Evolutionary conservation across 2,797 vertebrate genomes (phyloP).

Genomic region (Catamblyrhynchus diadema): DNA sequence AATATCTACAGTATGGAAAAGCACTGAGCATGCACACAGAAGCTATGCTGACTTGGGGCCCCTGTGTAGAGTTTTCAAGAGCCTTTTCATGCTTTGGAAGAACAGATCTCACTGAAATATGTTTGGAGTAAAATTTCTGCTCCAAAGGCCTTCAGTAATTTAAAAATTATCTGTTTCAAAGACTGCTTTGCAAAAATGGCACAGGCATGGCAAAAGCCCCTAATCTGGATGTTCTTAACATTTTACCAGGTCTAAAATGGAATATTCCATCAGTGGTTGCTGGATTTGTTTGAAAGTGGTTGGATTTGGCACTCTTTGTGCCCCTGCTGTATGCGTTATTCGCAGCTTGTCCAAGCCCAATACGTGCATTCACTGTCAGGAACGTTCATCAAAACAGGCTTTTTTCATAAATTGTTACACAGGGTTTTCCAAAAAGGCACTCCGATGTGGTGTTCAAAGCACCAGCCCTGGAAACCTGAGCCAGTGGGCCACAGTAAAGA

Average conservation of each 20-base stretch:
- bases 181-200: neutral
- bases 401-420: conserved; percentile 29
- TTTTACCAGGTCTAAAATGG: neutral
- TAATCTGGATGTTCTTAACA: neutral
- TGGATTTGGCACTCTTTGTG: neutral
- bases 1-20: neutral
- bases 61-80: neutral
- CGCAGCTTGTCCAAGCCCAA: conserved; percentile 3
- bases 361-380: neutral
- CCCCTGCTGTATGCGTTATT: neutral
- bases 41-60: neutral
- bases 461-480: neutral
- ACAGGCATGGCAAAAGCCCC: neutral
- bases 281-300: conserved; percentile 10
- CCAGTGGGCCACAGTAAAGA: neutral
- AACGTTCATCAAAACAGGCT: conserved; percentile 7
- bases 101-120: neutral
- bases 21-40: neutral
- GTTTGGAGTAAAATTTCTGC: neutral
- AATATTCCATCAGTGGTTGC: neutral
- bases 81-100: neutral
- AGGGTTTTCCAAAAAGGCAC: conserved; percentile 27
- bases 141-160: neutral
- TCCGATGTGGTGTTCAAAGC: neutral
- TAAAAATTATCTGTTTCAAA: neutral